Percentiles rank a stretch among this genome's conserved stretches.
These are phyloP conservation scores for Plutomurus gul DNA, from an alignment of 1,140 invertebrate species.

Conservation along the genomic window DNA sequence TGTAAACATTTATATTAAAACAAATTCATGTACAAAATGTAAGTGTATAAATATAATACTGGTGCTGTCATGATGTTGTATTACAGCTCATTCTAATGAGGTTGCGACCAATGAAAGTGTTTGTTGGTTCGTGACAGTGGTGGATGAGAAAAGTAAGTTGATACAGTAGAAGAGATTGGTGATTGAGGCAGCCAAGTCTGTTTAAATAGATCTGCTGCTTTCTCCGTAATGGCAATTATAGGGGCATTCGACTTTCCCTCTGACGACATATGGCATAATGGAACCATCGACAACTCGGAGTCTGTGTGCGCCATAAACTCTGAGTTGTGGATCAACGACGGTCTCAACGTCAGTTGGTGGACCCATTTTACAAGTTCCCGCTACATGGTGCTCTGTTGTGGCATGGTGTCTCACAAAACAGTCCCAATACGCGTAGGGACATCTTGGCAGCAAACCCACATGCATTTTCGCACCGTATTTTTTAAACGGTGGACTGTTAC, in stretches of 20 bases:
- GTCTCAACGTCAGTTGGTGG: constrained; percentile 71
- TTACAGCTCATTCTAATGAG: too few species aligned
- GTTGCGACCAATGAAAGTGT: too few species aligned
- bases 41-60: too few species aligned
- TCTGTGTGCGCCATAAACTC: constrained; percentile 37
- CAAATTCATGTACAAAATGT: too few species aligned
- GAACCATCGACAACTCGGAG: constrained; percentile 45
- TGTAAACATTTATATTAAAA: too few species aligned
- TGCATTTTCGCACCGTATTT: constrained; percentile 66
- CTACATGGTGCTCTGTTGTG: constrained; percentile 64
- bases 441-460: constrained; percentile 38
- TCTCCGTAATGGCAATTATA: constrained; percentile 58
- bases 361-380: constrained; percentile 77
- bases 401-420: constrained; percentile 56
- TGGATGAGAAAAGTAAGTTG: too few species aligned
- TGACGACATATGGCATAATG: constrained; percentile 43
- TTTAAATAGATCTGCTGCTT: constrained; percentile 57
- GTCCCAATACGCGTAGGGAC: constrained; percentile 49
- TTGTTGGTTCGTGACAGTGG: too few species aligned
- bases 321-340: constrained; percentile 77
- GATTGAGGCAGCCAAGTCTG: constrained; percentile 54
- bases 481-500: constrained; percentile 65
- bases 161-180: neutral
- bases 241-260: constrained; percentile 46
- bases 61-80: too few species aligned